A percentile compares a stretch with the other conserved stretches of the same genome.
phyloP scores from a whole-genome alignment of 2,797 vertebrate genomes.

The Podarcis siculus region DNA sequence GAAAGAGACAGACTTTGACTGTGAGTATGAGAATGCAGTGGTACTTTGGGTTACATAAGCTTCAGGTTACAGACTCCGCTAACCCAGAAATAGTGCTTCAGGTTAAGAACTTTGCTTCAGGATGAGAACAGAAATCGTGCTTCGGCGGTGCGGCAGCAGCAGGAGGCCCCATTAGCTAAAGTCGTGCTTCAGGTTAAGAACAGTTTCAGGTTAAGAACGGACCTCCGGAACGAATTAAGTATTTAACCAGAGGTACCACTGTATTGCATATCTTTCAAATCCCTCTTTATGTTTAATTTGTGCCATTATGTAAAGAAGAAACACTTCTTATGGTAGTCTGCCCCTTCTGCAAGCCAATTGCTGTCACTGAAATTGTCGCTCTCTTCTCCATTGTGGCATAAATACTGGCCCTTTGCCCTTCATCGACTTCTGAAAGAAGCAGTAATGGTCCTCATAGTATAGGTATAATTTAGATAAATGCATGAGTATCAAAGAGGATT shows the following conservation, averaged over 20 bases:
- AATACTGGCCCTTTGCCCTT: neutral
- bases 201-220: too few species aligned
- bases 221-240: too few species aligned
- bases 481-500: neutral
- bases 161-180: too few species aligned
- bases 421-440: neutral
- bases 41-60: too few species aligned
- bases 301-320: neutral
- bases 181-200: too few species aligned
- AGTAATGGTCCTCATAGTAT: neutral
- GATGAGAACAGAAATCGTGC: too few species aligned
- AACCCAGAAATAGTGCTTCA: too few species aligned
- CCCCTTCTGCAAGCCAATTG: neutral
- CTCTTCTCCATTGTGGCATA: neutral
- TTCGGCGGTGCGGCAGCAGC: too few species aligned
- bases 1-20: neutral
- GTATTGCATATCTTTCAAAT: neutral
- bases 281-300: neutral
- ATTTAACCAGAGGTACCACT: too few species aligned
- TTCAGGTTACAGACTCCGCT: too few species aligned
- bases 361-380: neutral
- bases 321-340: neutral
- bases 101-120: too few species aligned
- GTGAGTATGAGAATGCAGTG: neutral
- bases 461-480: neutral